A percentile compares a stretch with the other conserved stretches of the same genome.
These are phyloP conservation scores for Automeris io DNA, from an alignment of 2,888 invertebrate genomes.

Conservation along the genomic window DNA sequence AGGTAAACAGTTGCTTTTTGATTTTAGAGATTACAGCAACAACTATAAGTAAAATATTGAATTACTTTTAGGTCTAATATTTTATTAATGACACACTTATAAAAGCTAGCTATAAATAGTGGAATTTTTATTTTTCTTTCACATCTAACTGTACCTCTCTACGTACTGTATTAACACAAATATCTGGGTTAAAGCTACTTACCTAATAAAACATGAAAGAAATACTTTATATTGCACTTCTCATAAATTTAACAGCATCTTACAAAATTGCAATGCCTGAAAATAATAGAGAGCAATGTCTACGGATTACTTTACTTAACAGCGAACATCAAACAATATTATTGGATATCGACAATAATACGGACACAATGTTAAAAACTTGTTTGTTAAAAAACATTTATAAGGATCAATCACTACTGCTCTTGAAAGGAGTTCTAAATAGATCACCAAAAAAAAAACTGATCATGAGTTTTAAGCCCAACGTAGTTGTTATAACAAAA, in stretches of 20 bases:
- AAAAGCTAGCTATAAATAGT: no score
- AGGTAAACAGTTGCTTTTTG: no score
- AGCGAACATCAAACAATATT: conserved; percentile 6
- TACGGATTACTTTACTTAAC: not conserved
- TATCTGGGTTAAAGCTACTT: no score
- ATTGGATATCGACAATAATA: conserved; percentile 9
- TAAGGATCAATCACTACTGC: conserved; percentile 6
- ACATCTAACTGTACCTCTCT: no score
- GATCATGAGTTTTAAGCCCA: conserved; percentile 15
- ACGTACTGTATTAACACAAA: no score
- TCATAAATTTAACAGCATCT: not conserved
- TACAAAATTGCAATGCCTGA: conserved; percentile 2
- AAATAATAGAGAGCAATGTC: not conserved
- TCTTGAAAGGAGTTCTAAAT: conserved; percentile 6
- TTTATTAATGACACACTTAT: no score
- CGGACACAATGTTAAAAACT: conserved; percentile 8
- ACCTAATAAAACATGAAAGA: not conserved
- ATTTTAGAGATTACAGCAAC: no score
- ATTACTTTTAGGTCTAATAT: no score
- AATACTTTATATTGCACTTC: not conserved
- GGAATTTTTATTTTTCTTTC: no score
- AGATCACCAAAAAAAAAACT: conserved; percentile 2
- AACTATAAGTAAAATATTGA: no score
- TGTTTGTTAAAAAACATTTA: conserved; percentile 11
- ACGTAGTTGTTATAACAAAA: conserved; percentile 22